Evolutionary conservation across 2,113 vertebrate genomes (phyloP).

Genomic region (Tragelaphus buxtoni): DNA sequence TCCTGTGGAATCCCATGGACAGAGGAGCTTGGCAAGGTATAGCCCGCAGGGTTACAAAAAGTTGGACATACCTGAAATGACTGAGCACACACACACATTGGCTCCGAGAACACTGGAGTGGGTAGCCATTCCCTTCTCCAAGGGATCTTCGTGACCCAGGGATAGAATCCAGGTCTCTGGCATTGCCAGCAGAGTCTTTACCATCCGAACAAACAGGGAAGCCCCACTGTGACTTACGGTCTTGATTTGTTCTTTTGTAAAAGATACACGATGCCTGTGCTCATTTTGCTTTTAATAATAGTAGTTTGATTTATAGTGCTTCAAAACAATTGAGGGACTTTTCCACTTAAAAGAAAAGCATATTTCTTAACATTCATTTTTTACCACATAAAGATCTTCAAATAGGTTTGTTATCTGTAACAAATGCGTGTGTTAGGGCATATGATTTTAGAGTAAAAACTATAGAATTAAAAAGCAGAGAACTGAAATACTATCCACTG

Average conservation of each 20-base stretch:
- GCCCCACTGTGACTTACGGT: not conserved
- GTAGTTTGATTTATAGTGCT: not conserved
- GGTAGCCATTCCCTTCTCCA: not conserved
- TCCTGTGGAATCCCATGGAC: not conserved
- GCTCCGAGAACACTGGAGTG: not conserved
- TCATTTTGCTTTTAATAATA: not conserved
- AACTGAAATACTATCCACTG: conserved; percentile 30
- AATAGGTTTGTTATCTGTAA: not conserved
- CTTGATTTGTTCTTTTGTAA: not conserved
- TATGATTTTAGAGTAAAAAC: not conserved
- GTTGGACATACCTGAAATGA: not conserved
- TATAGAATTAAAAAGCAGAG: conserved; percentile 44
- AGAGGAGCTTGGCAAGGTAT: not conserved
- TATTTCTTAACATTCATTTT: not conserved
- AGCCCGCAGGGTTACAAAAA: not conserved
- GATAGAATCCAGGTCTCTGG: not conserved
- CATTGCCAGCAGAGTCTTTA: not conserved
- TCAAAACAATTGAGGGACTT: not conserved
- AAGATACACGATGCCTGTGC: accelerated
- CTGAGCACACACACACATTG: not conserved
- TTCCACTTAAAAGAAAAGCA: not conserved
- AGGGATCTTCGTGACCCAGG: not conserved
- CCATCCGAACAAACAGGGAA: accelerated
- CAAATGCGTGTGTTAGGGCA: not conserved
- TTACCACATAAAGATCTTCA: not conserved